Evolutionary conservation across 2,888 invertebrate species (phyloP).

Genomic region (Standfussiana lucernea): DNA sequence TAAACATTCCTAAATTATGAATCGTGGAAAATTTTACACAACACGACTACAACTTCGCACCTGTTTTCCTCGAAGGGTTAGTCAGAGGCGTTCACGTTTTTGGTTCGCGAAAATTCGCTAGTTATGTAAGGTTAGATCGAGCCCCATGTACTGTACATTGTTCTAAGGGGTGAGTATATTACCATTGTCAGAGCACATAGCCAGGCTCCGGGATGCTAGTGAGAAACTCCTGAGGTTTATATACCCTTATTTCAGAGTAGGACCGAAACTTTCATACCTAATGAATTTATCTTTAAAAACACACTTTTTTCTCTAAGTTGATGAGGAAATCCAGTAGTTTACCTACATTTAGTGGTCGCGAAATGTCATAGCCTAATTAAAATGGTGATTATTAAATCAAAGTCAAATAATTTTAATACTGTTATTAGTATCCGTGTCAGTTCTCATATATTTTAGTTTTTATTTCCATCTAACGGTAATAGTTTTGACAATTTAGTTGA

Average conservation of each 20-base stretch:
- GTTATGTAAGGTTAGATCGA: background rate
- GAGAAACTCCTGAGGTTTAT: background rate
- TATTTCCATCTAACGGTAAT: constrained; percentile 39
- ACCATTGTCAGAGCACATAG: background rate
- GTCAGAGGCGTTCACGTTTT: background rate
- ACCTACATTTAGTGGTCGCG: background rate
- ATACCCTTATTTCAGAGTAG: background rate
- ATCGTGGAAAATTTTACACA: background rate
- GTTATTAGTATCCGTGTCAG: constrained; percentile 31
- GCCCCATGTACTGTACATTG: background rate
- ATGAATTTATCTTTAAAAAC: background rate
- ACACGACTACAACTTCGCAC: too few relatives aligned
- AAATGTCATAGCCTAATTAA: constrained; percentile 38
- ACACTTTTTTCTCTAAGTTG: background rate
- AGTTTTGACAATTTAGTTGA: constrained; percentile 38
- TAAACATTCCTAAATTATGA: background rate
- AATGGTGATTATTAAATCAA: constrained; percentile 31
- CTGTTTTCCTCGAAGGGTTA: background rate
- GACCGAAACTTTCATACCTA: background rate
- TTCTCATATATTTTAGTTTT: constrained; percentile 18
- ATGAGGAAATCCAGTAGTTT: background rate
- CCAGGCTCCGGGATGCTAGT: background rate
- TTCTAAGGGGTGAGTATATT: background rate
- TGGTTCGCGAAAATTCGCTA: background rate
- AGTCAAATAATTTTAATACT: constrained; percentile 17